Evolutionary conservation across 2,113 vertebrate species (phyloP).

Genomic region (Chaetops frenatus): DNA sequence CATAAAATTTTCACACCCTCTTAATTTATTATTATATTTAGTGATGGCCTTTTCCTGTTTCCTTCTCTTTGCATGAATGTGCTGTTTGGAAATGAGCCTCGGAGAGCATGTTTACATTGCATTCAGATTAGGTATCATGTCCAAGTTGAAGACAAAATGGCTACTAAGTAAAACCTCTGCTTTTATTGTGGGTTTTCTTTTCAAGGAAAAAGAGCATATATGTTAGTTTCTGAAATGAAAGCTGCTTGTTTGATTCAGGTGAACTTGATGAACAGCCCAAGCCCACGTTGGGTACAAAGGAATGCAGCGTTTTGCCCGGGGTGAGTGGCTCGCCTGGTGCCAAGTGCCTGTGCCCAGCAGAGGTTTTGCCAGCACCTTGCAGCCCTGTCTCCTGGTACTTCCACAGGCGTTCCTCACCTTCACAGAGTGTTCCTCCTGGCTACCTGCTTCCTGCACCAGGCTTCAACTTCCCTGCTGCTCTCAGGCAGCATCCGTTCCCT

Average conservation of each 20-base stretch:
- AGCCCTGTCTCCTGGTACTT: neutral
- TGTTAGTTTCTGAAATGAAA: neutral
- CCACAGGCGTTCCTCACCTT: neutral
- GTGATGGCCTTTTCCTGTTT: neutral
- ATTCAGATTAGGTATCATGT: constrained; percentile 50
- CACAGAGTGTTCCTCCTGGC: neutral
- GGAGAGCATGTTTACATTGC: constrained; percentile 55
- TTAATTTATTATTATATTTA: neutral
- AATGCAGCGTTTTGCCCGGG: neutral
- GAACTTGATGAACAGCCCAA: neutral
- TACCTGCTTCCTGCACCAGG: neutral
- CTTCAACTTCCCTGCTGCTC: neutral
- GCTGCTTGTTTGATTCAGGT: neutral
- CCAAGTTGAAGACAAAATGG: constrained; percentile 69
- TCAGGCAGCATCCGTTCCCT: neutral
- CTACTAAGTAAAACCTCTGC: constrained; percentile 53
- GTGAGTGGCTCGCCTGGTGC: neutral
- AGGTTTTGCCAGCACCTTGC: neutral
- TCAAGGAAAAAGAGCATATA: neutral
- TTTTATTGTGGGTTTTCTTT: constrained; percentile 2
- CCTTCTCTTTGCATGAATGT: neutral
- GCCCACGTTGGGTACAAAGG: neutral
- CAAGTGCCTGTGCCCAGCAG: neutral
- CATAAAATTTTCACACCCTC: neutral
- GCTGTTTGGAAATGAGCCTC: constrained; percentile 6